phyloP scores from a whole-genome alignment of 2,888 invertebrate genomes.

The Drosophila subsilvestris region DNA sequence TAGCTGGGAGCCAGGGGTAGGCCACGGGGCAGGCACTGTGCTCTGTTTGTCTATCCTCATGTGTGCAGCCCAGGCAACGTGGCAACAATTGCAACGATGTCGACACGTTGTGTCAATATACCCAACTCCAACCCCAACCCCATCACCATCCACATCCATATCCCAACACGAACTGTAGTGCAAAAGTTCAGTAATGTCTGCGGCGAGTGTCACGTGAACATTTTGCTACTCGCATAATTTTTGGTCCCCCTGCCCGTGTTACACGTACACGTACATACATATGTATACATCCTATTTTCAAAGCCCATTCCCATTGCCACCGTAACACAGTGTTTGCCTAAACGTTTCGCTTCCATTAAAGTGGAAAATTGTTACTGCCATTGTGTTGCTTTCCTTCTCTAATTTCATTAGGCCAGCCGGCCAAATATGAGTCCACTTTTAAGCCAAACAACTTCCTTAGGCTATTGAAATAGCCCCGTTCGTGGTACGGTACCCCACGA shows the following conservation, averaged over 20 bases:
- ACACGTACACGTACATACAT: neutral
- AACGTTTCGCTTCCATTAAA: slow-evolving; percentile 33
- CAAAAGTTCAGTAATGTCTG: slow-evolving; percentile 23
- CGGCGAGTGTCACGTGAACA: slow-evolving; percentile 36
- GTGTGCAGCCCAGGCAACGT: slow-evolving; percentile 31
- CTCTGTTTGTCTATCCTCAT: slow-evolving; percentile 41
- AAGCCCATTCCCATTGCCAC: neutral
- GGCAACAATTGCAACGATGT: slow-evolving; percentile 34
- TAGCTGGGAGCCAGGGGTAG: neutral
- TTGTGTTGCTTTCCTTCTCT: slow-evolving; percentile 33
- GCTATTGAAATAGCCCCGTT: no score
- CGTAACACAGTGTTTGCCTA: slow-evolving; percentile 31
- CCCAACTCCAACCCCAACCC: neutral
- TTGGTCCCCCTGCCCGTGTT: slow-evolving; percentile 1
- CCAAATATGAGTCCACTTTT: slow-evolving; percentile 15
- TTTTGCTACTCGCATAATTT: slow-evolving; percentile 37
- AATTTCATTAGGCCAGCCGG: slow-evolving; percentile 62
- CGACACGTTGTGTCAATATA: slow-evolving; percentile 58
- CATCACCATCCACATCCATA: neutral
- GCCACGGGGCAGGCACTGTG: slow-evolving; percentile 1
- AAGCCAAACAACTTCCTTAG: slow-evolving; percentile 43
- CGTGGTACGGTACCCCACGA: neutral
- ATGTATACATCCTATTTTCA: no score
- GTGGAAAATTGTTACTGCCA: slow-evolving; percentile 36
- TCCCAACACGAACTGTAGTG: slow-evolving; percentile 23